Conservation (phyloP, 2,888 invertebrate genomes). For the Eupithecia pulchellata region DNA sequence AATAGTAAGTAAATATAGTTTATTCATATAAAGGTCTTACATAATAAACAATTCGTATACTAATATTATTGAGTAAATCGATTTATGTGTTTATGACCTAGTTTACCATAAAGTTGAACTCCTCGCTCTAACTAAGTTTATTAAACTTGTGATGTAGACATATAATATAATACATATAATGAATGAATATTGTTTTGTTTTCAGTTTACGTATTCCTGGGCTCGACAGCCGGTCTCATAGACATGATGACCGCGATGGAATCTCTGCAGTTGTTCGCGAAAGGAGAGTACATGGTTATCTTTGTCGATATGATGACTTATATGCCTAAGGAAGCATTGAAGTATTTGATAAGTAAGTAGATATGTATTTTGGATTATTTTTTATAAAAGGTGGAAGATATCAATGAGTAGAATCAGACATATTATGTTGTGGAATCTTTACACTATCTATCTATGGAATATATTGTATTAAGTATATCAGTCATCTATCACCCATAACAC, state of each 20-base stretch:
- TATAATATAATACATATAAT: background rate
- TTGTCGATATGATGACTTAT: conserved; percentile 96
- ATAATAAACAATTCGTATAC: no score
- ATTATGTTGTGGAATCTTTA: background rate
- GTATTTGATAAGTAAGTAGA: conserved; percentile 91
- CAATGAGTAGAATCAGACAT: background rate
- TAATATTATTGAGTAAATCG: no score
- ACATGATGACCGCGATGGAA: conserved; percentile 97
- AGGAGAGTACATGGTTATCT: conserved; percentile 98
- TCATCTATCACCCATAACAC: no score
- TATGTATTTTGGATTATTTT: background rate
- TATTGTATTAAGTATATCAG: no score
- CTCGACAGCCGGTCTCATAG: conserved; percentile 92
- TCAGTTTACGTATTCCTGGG: conserved; percentile 98
- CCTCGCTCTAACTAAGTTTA: no score
- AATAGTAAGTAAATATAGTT: no score
- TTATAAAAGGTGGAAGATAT: background rate
- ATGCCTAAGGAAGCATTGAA: conserved; percentile 89
- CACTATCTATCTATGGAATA: no score
- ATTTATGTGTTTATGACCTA: no score
- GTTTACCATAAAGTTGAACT: no score
- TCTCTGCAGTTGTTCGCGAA: conserved; percentile 93
- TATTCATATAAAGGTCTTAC: no score
- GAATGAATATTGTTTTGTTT: conserved; percentile 57
- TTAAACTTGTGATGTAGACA: no score